phyloP scores from a whole-genome alignment of 2,888 invertebrate species.

The Tachina grossa region DNA sequence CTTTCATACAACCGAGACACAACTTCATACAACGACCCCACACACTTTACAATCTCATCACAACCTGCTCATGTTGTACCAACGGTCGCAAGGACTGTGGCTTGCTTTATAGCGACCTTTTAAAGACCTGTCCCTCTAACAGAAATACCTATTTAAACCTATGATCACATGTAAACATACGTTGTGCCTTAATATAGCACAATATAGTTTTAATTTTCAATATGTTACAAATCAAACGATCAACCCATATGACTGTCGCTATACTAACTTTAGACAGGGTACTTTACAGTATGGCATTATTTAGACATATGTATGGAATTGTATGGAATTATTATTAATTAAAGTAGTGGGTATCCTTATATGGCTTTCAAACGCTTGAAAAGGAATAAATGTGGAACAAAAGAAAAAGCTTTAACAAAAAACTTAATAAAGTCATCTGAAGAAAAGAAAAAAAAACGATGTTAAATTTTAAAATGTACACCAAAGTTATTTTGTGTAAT shows the following conservation, averaged over 20 bases:
- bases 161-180: too few species aligned
- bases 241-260: background rate
- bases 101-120: too few species aligned
- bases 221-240: background rate
- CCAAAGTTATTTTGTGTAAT: slow-evolving; percentile 65
- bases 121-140: too few species aligned
- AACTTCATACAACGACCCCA: too few species aligned
- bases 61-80: too few species aligned
- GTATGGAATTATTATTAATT: slow-evolving; percentile 28
- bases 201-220: background rate
- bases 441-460: slow-evolving; percentile 23
- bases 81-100: too few species aligned
- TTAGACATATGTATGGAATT: slow-evolving; percentile 63
- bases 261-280: background rate
- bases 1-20: too few species aligned
- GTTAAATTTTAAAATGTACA: slow-evolving; percentile 8
- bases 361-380: slow-evolving; percentile 62
- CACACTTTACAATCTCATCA: too few species aligned
- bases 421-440: slow-evolving; percentile 46
- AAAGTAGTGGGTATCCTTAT: slow-evolving; percentile 59
- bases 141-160: too few species aligned
- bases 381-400: slow-evolving; percentile 55
- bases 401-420: slow-evolving; percentile 31
- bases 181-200: too few species aligned
- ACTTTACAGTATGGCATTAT: background rate